These are phyloP conservation scores for Bubalus kerabau DNA, from an alignment of 2,113 vertebrate genomes.

Conservation along the genomic window DNA sequence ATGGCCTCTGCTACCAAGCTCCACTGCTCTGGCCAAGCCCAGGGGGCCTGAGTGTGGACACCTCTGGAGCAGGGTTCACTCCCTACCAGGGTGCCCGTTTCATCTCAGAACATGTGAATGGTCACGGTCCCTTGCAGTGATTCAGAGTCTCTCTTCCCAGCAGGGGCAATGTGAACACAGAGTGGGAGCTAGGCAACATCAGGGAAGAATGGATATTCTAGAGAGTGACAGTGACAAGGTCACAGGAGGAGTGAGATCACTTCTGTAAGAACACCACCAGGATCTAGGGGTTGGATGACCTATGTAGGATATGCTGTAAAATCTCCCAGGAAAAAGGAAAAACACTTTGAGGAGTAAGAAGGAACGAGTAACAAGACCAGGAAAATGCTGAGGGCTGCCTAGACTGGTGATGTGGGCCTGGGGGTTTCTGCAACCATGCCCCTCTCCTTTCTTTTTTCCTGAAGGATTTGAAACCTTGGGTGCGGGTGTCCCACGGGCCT, in stretches of 20 bases:
- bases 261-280: background rate
- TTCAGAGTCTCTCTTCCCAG: background rate
- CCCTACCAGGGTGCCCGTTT: accelerated
- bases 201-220: background rate
- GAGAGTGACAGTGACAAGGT: background rate
- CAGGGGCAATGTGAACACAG: background rate
- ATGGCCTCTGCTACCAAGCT: background rate
- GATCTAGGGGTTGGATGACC: no score
- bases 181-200: background rate
- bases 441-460: background rate
- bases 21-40: background rate
- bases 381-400: background rate
- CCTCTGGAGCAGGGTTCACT: background rate
- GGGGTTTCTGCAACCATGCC: background rate
- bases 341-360: background rate
- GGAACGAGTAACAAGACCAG: background rate
- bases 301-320: background rate
- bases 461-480: background rate
- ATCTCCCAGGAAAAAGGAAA: background rate
- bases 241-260: background rate
- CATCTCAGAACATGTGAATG: accelerated
- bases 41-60: background rate
- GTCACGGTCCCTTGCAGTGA: background rate
- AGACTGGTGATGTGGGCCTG: no score
- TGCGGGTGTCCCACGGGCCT: background rate